Evolutionary conservation across 2,113 vertebrate species (phyloP), one percentile per base, ranked within the genome.

Genomic region (Atlantisia rogersi): DNA sequence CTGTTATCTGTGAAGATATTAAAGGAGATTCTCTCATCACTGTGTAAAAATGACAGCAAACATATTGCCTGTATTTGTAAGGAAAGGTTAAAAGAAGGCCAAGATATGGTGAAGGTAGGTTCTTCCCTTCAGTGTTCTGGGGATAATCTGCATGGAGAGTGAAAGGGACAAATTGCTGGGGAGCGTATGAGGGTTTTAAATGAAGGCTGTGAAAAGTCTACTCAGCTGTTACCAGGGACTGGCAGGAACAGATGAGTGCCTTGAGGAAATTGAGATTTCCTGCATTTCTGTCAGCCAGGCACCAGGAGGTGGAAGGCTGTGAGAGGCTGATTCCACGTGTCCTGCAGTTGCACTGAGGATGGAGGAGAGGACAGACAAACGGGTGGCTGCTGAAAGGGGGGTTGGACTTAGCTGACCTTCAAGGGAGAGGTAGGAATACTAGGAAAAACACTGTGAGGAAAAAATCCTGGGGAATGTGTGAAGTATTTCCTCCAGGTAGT

Each of bases 91-190:
- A 70, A 97, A 69, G 53, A 93, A 52, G 52, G 56, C 39, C 88
- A 69, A 93, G 76, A 89, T 86, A 42, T 63, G 48, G 39, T 26
- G 55, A 58, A 25, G 46, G 24, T 44, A 9, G 18, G 46, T 68
- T 46, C n/a, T 84, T 93, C 68, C 20, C 76, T 73, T 68, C 73
- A 53, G 60, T 77, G 58, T 53, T 95, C 71, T 58, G 71, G 70
- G 80, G 92, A 63, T 76, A 63, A 68, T 74, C 68, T 67, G 53
- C 32, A 15, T 48, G 68, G 73, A 53, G 93, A 94, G 63, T 2
- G 2, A 94, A 95, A 90, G 37, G 55, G 65, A 65, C 17, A 95
- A 84, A 93, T 88, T 75, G 63, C 82, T 84, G 84, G 53, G 83
- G 48, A 52, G 42, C 20, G 40, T 25, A 16, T 67, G 69, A 95